Base-by-base conservation (phyloP, 2,797 vertebrate genomes). In the Manis javanica region DNA sequence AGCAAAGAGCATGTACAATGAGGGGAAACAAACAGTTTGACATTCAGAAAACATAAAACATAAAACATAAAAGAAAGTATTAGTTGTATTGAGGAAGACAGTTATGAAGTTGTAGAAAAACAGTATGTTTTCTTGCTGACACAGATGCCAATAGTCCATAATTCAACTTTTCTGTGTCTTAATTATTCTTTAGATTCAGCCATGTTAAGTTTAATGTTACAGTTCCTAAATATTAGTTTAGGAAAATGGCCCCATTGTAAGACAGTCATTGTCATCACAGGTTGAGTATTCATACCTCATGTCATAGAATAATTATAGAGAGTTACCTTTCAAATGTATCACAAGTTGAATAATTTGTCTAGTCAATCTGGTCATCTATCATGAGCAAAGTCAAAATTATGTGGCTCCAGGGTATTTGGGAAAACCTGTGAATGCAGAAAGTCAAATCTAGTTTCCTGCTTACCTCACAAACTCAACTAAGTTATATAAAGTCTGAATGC, bases 1-100 rank as follows among this genome's bases (percentile, higher is more conserved):
- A 64, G 39, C 29, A 64, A 78, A 49, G 5, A 39, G 3, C 12
- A n/a, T 37, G 51, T 49, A 51, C 18, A 71, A 31, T 15, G 18
- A 10, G 15, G 9, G 14, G 10, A 31, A 64, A 29, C 18, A 29
- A 24, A 23, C 2, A 5, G 7, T 29, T 88, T 94, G 88, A 14
- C 3, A 66, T 81, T 95, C n/a, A 79, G 64, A 79, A 94, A 97
- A 21, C 39, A 68, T 66, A 79, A 94, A 97, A 21, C 39, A 68
- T 66, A 93, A 92, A 66, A 88, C 68, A 84, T 59, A 74, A 95
- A 96, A 89, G 63, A 19, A 66, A 66, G 13, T 79, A 29, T 57
- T 66, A 29, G 46, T 88, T 81, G 66, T 90, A 93, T 90, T 91
- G 69, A 96, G 31, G 72, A 68, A 86, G 77, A 61, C 21, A 57